Conservation (phyloP, 2,797 vertebrate species). For the Gallirallus australis region DNA sequence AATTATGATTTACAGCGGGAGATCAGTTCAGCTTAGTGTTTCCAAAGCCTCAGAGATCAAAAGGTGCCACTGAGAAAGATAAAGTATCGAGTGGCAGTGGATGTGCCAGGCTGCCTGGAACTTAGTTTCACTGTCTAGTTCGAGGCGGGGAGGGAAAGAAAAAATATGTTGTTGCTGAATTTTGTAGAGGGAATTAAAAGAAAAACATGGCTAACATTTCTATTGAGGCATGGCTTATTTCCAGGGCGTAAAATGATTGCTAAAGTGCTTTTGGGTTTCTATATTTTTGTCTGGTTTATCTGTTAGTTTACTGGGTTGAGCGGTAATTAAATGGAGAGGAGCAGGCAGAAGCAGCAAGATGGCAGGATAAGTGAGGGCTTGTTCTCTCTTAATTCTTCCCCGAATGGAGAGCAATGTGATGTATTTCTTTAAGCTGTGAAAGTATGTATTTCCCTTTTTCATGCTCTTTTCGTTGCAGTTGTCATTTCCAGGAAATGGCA, state of each 20-base stretch:
- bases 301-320: not conserved
- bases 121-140: constrained; percentile 54
- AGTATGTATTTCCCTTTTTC: not conserved
- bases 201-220: constrained; percentile 40
- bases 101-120: constrained; percentile 74
- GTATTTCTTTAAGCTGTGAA: not conserved
- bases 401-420: not conserved
- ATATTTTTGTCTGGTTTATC: not conserved
- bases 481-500: constrained; percentile 25
- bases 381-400: not conserved
- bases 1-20: constrained; percentile 65
- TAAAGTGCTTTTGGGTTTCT: not conserved
- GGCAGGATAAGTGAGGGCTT: not conserved
- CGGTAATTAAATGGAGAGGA: constrained; percentile 12
- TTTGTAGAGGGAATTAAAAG: not conserved
- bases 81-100: constrained; percentile 38
- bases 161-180: constrained; percentile 12
- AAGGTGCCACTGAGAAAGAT: constrained; percentile 70
- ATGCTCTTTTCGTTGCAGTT: not conserved
- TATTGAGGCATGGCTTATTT: not conserved
- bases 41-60: constrained; percentile 67
- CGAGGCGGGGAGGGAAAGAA: not conserved
- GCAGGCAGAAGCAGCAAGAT: not conserved
- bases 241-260: not conserved
- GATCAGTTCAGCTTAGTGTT: constrained; percentile 70